Percentiles rank a stretch among this genome's conserved stretches.
phyloP scores from a whole-genome alignment of 2,888 invertebrate genomes.

The Hetaerina titia region DNA sequence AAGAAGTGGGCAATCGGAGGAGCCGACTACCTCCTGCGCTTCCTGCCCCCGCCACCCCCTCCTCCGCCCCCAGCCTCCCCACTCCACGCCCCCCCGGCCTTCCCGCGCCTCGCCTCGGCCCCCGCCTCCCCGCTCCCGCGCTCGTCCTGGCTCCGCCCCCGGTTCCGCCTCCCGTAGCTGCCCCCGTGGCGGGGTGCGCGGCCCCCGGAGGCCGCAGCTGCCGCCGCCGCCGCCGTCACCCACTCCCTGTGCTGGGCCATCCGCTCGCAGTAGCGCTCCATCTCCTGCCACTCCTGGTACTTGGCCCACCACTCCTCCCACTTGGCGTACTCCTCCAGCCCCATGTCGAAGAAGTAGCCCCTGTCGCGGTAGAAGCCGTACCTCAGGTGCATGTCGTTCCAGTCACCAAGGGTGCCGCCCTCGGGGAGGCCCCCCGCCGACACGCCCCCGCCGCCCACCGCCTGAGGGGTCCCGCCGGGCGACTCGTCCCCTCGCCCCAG shows the following conservation, averaged over 20 bases:
- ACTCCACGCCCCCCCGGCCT: background rate
- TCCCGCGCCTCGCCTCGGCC: constrained; percentile 11
- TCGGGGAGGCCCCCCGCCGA: constrained; percentile 51
- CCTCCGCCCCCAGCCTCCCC: background rate
- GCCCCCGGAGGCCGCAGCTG: background rate
- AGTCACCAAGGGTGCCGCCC: constrained; percentile 76
- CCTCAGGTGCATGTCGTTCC: constrained; percentile 93
- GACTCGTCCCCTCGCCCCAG: constrained; percentile 56
- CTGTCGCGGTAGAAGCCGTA: constrained; percentile 89
- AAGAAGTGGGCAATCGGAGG: background rate
- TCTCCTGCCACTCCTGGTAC: constrained; percentile 93
- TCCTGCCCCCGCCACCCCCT: background rate
- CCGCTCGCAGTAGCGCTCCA: constrained; percentile 77
- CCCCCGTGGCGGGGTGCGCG: background rate
- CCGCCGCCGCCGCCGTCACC: constrained; percentile 45
- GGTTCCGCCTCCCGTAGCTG: constrained; percentile 38
- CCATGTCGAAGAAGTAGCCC: constrained; percentile 89
- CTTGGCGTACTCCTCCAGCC: constrained; percentile 90
- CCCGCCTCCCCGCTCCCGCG: constrained; percentile 31
- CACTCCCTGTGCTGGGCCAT: constrained; percentile 52
- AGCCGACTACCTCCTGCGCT: constrained; percentile 13
- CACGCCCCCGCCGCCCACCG: background rate
- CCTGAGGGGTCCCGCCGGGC: constrained; percentile 5
- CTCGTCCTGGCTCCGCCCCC: constrained; percentile 32
- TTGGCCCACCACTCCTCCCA: constrained; percentile 98